phyloP scores from a whole-genome alignment of 2,888 invertebrate species.

The Notodonta ziczac region DNA sequence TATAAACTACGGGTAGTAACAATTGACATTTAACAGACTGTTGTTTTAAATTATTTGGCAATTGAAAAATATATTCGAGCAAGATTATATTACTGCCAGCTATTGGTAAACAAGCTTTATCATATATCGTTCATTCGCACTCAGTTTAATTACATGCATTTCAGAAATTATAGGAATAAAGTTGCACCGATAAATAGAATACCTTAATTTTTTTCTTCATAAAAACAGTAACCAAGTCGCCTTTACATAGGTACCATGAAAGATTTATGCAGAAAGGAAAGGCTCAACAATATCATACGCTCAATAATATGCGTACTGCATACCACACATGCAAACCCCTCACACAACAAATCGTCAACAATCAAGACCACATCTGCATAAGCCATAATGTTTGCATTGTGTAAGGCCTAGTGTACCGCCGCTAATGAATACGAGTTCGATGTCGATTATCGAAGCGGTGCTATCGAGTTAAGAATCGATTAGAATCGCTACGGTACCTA shows the following conservation, averaged over 20 bases:
- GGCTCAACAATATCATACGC: slow-evolving; percentile 26
- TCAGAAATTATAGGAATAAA: too few relatives aligned
- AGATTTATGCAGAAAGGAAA: slow-evolving; percentile 19
- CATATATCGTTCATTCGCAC: too few relatives aligned
- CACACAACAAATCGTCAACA: slow-evolving; percentile 38
- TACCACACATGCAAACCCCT: background rate
- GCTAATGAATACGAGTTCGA: slow-evolving; percentile 41
- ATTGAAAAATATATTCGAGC: too few relatives aligned
- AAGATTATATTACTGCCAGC: too few relatives aligned
- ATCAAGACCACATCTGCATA: slow-evolving; percentile 35
- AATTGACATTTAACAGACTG: background rate
- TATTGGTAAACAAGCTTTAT: too few relatives aligned
- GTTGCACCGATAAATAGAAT: too few relatives aligned
- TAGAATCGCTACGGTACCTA: slow-evolving; percentile 44
- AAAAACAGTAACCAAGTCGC: too few relatives aligned
- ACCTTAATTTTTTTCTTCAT: too few relatives aligned
- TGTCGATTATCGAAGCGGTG: slow-evolving; percentile 39
- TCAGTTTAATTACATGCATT: too few relatives aligned
- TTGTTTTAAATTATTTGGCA: too few relatives aligned
- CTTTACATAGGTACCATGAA: background rate
- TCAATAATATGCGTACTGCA: background rate
- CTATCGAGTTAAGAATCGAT: slow-evolving; percentile 50
- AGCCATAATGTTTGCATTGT: slow-evolving; percentile 48
- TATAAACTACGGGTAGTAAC: slow-evolving; percentile 6
- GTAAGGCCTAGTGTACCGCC: slow-evolving; percentile 22